Conservation (phyloP, 2,888 invertebrate genomes). For the Panorpa germanica region DNA sequence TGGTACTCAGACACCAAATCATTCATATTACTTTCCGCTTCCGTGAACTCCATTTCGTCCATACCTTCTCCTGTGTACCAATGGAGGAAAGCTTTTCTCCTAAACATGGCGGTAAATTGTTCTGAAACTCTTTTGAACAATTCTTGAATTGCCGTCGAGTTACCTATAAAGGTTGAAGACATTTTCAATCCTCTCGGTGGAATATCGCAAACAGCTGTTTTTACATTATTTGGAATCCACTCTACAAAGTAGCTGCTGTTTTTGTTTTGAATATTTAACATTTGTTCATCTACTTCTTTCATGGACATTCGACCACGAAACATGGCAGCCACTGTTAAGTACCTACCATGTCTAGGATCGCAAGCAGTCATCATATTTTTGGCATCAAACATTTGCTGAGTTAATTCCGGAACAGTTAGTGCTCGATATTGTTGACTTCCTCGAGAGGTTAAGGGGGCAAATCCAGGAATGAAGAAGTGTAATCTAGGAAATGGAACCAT, state of each 20-base stretch:
- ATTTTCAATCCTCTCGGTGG: constrained; percentile 77
- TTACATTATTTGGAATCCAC: constrained; percentile 91
- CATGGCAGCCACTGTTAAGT: constrained; percentile 79
- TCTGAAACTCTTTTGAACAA: constrained; percentile 81
- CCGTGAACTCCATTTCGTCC: constrained; percentile 96
- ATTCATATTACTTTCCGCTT: constrained; percentile 91
- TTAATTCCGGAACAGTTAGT: constrained; percentile 78
- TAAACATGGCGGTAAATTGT: constrained; percentile 90
- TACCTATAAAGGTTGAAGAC: constrained; percentile 89
- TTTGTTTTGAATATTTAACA: constrained; percentile 92
- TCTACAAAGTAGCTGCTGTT: constrained; percentile 79
- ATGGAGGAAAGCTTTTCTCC: constrained; percentile 92
- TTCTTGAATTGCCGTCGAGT: constrained; percentile 85
- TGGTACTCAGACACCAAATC: constrained; percentile 87
- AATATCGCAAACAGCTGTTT: constrained; percentile 86
- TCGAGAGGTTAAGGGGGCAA: constrained; percentile 80
- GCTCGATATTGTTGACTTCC: constrained; percentile 83
- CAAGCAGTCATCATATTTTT: constrained; percentile 97
- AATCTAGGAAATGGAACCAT: constrained; percentile 96
- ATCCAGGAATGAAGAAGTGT: constrained; percentile 92
- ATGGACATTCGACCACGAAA: constrained; percentile 87
- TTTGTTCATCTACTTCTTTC: constrained; percentile 83
- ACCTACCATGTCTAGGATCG: constrained; percentile 81
- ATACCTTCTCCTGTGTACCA: constrained; percentile 96
- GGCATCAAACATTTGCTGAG: constrained; percentile 85